Percentiles rank a stretch among this genome's conserved stretches.
Evolutionary conservation across 2,113 vertebrate genomes (phyloP).

Genomic region (Taurulus bubalis): DNA sequence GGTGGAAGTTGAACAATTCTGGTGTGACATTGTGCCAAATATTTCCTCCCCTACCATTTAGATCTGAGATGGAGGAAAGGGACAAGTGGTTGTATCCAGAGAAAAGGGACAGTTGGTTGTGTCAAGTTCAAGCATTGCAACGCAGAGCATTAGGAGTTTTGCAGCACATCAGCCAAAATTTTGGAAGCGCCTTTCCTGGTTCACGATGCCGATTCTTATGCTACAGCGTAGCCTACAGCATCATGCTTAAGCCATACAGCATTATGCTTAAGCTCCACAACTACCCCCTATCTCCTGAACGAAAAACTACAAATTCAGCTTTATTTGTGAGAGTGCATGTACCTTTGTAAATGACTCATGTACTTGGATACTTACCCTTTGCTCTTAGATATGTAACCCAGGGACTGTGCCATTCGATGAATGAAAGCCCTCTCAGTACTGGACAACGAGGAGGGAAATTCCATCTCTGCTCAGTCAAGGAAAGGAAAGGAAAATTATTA

Average conservation of each 20-base stretch:
- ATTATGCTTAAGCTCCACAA: not conserved
- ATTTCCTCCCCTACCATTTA: too few species aligned
- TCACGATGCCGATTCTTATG: too few species aligned
- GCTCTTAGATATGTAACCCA: conserved; percentile 94
- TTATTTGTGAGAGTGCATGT: not conserved
- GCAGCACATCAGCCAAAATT: not conserved
- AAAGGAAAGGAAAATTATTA: not conserved
- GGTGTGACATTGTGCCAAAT: too few species aligned
- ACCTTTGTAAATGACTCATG: not conserved
- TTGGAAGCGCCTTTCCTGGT: too few species aligned
- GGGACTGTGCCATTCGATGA: conserved; percentile 90
- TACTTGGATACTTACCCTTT: conserved; percentile 83
- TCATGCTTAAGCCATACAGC: not conserved
- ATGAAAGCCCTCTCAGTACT: conserved; percentile 92
- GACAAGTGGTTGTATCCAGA: too few species aligned
- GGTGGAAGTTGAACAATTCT: too few species aligned
- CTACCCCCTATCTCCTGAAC: not conserved
- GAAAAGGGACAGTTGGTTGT: too few species aligned
- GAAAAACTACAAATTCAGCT: not conserved
- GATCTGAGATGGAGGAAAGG: too few species aligned
- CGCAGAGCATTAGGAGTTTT: too few species aligned
- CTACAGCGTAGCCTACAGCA: not conserved
- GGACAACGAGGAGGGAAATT: conserved; percentile 93
- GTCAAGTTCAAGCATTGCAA: too few species aligned
- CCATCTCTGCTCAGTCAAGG: conserved; percentile 85